Percentiles rank a stretch among this genome's conserved stretches.
Conservation (phyloP, 2,797 vertebrate genomes). For the Agapornis canus region DNA sequence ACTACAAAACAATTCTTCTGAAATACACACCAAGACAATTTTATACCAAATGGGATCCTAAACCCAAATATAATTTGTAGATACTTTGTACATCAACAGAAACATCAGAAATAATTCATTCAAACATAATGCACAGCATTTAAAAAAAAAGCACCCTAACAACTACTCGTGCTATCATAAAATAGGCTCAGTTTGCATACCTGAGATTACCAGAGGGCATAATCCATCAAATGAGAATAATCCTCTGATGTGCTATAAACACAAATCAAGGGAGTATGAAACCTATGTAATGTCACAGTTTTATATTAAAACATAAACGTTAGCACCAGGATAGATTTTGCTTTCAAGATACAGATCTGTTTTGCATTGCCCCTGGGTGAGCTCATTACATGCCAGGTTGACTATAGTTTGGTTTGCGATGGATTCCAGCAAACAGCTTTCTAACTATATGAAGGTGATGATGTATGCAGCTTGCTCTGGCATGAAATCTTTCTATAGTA, state of each 20-base stretch:
- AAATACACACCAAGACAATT: neutral
- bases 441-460: neutral
- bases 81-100: neutral
- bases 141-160: neutral
- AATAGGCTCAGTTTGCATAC: neutral
- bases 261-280: conserved; percentile 32
- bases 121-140: neutral
- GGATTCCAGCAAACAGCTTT: conserved; percentile 24
- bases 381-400: neutral
- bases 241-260: conserved; percentile 5
- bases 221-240: conserved; percentile 9
- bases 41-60: neutral
- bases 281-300: conserved; percentile 1
- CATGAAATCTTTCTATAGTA: conserved; percentile 3
- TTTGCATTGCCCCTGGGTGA: conserved; percentile 28
- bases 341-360: conserved; percentile 1
- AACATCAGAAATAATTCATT: neutral
- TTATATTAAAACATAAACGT: conserved; percentile 48
- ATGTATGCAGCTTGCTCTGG: neutral
- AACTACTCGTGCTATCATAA: neutral
- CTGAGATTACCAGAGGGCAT: neutral
- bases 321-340: conserved; percentile 12
- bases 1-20: neutral
- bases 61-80: neutral
- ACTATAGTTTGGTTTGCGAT: neutral